These are phyloP conservation scores for Drosophila insularis DNA, from an alignment of 1,140 invertebrate species.

Conservation along the genomic window DNA sequence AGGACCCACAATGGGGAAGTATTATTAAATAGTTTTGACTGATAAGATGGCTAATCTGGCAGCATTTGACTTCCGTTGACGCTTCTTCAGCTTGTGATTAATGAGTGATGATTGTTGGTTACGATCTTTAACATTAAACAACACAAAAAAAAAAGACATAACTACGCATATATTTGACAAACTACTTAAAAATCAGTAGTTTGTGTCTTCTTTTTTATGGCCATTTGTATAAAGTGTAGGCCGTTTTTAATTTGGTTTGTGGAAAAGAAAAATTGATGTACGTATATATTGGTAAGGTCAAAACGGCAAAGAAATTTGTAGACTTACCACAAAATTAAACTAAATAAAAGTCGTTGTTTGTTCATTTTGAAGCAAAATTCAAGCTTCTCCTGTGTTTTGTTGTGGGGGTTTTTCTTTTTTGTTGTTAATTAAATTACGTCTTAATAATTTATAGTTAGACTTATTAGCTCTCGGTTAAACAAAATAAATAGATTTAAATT, in stretches of 20 bases:
- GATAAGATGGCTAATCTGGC: slow-evolving; percentile 45
- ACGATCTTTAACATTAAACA: slow-evolving; percentile 10
- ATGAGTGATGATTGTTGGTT: slow-evolving; percentile 31
- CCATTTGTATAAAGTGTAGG: slow-evolving; percentile 26
- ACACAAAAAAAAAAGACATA: too few species aligned
- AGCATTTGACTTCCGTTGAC: slow-evolving; percentile 50
- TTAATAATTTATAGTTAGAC: slow-evolving; percentile 76
- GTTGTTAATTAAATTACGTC: slow-evolving; percentile 68
- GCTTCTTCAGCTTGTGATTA: slow-evolving; percentile 47
- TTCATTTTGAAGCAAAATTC: slow-evolving; percentile 61
- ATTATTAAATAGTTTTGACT: slow-evolving; percentile 7
- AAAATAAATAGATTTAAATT: slow-evolving; percentile 78
- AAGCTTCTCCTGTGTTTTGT: slow-evolving; percentile 37
- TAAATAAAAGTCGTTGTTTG: slow-evolving; percentile 65
- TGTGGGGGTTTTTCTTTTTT: slow-evolving; percentile 4
- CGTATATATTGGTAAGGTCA: slow-evolving; percentile 27
- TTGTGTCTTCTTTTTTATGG: slow-evolving; percentile 6
- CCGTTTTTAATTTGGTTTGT: slow-evolving; percentile 26
- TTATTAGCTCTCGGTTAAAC: slow-evolving; percentile 72
- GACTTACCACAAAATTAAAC: slow-evolving; percentile 75
- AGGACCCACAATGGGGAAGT: slow-evolving; percentile 48
- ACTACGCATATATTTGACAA: slow-evolving; percentile 4
- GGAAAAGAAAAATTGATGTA: not conserved
- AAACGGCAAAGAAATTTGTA: not conserved
- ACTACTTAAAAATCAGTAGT: not conserved